Evolutionary conservation across 2,113 vertebrate species (phyloP).

Genomic region (Mugil cephalus): DNA sequence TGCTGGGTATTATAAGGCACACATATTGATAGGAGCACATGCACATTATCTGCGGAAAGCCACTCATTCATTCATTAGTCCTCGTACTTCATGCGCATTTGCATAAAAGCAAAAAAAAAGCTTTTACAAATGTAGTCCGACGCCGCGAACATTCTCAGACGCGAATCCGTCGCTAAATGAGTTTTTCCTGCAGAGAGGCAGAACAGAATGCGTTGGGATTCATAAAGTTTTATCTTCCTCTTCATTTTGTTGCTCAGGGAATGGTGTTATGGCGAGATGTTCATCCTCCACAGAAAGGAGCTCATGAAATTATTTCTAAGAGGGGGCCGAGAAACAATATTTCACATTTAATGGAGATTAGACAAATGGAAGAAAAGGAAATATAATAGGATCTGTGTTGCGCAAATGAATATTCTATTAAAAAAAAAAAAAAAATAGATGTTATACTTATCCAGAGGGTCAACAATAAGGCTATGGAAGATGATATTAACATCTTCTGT

Average conservation of each 20-base stretch:
- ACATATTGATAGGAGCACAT: background rate
- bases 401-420: background rate
- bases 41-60: slow-evolving; percentile 21
- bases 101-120: slow-evolving; percentile 42
- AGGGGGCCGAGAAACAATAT: no score
- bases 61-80: slow-evolving; percentile 44
- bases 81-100: slow-evolving; percentile 37
- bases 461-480: no score
- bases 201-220: slow-evolving; percentile 5
- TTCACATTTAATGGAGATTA: background rate
- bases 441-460: no score
- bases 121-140: slow-evolving; percentile 24
- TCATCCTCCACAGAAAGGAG: background rate
- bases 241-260: background rate
- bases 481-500: no score
- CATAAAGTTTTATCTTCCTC: slow-evolving; percentile 25
- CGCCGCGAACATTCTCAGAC: slow-evolving; percentile 10
- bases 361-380: background rate
- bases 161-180: slow-evolving; percentile 22
- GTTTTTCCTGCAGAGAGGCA: slow-evolving; percentile 4
- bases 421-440: no score
- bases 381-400: background rate
- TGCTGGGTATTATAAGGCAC: slow-evolving; percentile 15
- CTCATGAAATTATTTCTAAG: background rate
- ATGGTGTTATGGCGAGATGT: background rate